Evolutionary conservation across 2,888 invertebrate species (phyloP).

Genomic region (Cosmopolites sordidus): DNA sequence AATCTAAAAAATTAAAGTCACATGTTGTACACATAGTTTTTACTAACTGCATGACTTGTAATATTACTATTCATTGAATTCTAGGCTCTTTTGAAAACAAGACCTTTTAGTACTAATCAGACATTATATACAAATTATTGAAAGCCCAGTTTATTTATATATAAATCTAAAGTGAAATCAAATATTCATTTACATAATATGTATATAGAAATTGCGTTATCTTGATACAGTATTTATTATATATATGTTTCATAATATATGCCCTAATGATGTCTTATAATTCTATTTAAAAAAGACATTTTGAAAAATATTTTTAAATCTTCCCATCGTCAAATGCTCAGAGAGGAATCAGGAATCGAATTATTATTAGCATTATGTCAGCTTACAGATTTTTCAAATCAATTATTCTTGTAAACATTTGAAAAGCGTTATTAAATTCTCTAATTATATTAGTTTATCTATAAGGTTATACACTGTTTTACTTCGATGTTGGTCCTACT

Average conservation of each 20-base stretch:
- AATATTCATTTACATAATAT: conserved; percentile 3
- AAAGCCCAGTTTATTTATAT: conserved; percentile 37
- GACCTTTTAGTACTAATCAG: conserved; percentile 22
- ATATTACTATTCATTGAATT: conserved; percentile 2
- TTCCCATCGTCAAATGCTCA: conserved; percentile 22
- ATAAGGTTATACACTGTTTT: conserved; percentile 24
- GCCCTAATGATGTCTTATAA: no score
- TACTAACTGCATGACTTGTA: no score
- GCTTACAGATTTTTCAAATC: conserved; percentile 19
- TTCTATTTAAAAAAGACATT: conserved; percentile 42
- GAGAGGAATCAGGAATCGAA: conserved; percentile 43
- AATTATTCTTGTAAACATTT: conserved; percentile 34
- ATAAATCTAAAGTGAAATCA: neutral
- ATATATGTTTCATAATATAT: neutral
- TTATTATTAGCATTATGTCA: conserved; percentile 39
- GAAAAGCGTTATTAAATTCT: conserved; percentile 39
- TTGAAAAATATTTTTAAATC: conserved; percentile 45
- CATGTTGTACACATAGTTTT: no score
- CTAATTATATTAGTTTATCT: conserved; percentile 30
- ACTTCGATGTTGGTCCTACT: conserved; percentile 45
- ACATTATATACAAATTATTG: conserved; percentile 28
- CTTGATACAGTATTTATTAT: neutral
- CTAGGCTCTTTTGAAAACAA: conserved; percentile 16
- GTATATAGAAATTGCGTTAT: conserved; percentile 14
- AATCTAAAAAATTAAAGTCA: no score